Evolutionary conservation across 2,797 vertebrate species (phyloP).

Genomic region (Xiphophorus birchmanni): DNA sequence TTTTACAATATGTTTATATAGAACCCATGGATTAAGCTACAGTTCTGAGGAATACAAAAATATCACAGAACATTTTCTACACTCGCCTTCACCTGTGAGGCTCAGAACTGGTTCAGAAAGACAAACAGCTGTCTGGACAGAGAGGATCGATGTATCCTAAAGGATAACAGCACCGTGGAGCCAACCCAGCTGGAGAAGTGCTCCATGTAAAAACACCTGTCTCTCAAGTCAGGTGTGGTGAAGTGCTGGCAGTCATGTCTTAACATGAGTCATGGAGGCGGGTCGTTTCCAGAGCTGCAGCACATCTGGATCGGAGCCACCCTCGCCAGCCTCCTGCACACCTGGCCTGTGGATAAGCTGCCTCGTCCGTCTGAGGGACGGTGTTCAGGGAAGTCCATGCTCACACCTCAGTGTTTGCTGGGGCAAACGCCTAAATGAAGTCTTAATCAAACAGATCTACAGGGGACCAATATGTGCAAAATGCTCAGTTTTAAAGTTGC

Average conservation of each 20-base stretch:
- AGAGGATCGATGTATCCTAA: slow-evolving; percentile 43
- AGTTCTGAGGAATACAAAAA: slow-evolving; percentile 87
- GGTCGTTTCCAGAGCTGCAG: background rate
- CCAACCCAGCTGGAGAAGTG: slow-evolving; percentile 16
- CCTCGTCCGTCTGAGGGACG: background rate
- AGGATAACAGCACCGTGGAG: slow-evolving; percentile 61
- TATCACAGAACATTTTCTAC: slow-evolving; percentile 88
- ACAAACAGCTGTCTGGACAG: slow-evolving; percentile 64
- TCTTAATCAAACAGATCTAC: background rate
- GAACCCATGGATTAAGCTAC: slow-evolving; percentile 80
- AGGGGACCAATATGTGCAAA: background rate
- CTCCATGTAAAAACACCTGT: background rate
- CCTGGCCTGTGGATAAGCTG: background rate
- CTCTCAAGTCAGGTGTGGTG: background rate
- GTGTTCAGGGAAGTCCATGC: background rate
- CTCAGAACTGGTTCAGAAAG: slow-evolving; percentile 58
- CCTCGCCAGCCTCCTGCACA: background rate
- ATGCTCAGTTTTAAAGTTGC: background rate
- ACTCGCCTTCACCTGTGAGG: slow-evolving; percentile 72
- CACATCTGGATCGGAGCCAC: background rate
- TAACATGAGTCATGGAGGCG: background rate
- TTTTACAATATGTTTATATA: slow-evolving; percentile 79
- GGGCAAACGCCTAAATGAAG: background rate
- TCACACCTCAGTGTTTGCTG: background rate
- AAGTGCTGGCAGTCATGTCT: background rate